Percentiles rank a stretch among this genome's conserved stretches.
Evolutionary conservation across 2,113 vertebrate genomes (phyloP).

Genomic region (Alexandromys fortis): DNA sequence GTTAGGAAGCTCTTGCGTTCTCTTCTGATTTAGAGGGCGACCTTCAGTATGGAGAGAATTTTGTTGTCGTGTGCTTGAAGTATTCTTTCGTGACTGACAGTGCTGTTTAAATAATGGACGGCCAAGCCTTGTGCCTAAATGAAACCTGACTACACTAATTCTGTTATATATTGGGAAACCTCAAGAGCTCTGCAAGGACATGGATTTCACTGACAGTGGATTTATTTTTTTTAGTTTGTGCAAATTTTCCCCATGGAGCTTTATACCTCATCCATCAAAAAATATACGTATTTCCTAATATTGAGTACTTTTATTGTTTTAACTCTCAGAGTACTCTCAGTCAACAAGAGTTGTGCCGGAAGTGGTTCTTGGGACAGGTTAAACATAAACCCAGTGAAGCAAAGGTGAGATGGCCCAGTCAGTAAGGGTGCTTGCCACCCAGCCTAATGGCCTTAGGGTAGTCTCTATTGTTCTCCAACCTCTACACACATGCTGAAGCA

Average conservation of each 20-base stretch:
- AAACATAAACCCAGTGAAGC: neutral
- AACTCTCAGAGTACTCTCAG: neutral
- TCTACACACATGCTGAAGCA: neutral
- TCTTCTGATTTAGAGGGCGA: conserved; percentile 76
- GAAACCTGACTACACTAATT: conserved; percentile 76
- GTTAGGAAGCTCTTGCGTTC: conserved; percentile 67
- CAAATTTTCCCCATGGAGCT: neutral
- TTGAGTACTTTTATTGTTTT: conserved; percentile 14
- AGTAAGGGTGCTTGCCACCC: too few relatives aligned
- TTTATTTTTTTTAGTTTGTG: conserved; percentile 63
- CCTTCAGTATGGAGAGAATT: conserved; percentile 74
- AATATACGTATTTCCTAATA: conserved; percentile 27
- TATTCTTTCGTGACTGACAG: conserved; percentile 61
- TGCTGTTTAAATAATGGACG: conserved; percentile 73
- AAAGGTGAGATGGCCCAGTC: neutral
- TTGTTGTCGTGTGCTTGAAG: conserved; percentile 59
- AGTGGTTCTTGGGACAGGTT: neutral
- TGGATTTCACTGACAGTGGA: neutral
- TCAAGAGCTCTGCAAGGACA: conserved; percentile 72
- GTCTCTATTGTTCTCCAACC: neutral
- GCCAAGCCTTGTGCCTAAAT: conserved; percentile 62
- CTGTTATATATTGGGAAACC: conserved; percentile 49
- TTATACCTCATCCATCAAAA: neutral
- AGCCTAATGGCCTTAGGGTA: neutral
- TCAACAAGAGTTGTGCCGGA: neutral